A percentile compares a stretch with the other conserved stretches of the same genome.
Evolutionary conservation across 2,113 vertebrate genomes (phyloP).

Genomic region (Muscicapa adusta): DNA sequence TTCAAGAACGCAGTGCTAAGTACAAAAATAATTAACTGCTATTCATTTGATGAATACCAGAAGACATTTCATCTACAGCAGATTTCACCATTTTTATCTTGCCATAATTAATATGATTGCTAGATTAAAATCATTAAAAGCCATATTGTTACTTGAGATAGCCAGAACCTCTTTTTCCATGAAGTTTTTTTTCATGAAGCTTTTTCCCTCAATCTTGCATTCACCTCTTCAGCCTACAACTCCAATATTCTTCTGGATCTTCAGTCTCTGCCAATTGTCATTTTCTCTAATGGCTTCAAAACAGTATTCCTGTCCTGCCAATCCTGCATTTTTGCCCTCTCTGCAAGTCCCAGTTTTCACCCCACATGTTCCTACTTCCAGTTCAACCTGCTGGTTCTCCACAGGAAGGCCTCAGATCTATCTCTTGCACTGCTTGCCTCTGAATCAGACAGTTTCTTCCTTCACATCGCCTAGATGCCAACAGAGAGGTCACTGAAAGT

Average conservation of each 20-base stretch:
- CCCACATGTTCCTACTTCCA: not conserved
- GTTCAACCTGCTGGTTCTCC: not conserved
- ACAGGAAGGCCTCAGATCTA: not conserved
- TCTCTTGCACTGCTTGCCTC: not conserved
- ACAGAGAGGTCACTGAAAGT: constrained; percentile 34
- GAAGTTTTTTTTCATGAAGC: no score
- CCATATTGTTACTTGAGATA: not conserved
- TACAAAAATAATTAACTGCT: not conserved
- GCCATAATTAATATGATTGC: not conserved
- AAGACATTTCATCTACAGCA: not conserved
- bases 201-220: not conserved
- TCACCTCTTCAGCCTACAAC: not conserved
- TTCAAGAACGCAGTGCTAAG: not conserved
- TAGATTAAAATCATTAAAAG: not conserved
- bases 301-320: not conserved
- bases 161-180: not conserved
- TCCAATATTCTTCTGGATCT: not conserved
- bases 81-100: not conserved
- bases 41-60: not conserved
- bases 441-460: not conserved
- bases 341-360: not conserved
- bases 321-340: not conserved
- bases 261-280: not conserved
- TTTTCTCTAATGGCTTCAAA: not conserved
- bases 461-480: not conserved